Evolutionary conservation across 2,797 vertebrate species (phyloP).

Genomic region (Sternotherus odoratus): DNA sequence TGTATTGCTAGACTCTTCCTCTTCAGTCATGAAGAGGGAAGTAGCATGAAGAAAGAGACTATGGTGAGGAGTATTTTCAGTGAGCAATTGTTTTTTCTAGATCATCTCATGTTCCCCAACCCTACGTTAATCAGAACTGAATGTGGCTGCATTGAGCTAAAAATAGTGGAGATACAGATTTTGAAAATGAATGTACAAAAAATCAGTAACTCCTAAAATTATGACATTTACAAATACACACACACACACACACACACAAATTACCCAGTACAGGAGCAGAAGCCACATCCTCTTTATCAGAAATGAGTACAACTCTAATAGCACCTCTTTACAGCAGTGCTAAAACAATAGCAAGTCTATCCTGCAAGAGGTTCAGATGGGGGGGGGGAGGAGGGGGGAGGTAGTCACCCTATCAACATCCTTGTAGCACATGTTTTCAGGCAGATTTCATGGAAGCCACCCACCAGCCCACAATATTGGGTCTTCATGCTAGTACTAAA

Average conservation of each 20-base stretch:
- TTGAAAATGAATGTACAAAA: conserved; percentile 13
- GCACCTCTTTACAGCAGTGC: background rate
- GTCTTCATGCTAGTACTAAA: background rate
- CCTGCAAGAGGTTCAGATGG: background rate
- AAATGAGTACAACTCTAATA: background rate
- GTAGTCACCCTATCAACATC: background rate
- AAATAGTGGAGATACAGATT: conserved; percentile 8
- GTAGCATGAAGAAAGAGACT: background rate
- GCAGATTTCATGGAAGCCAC: background rate
- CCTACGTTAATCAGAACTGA: conserved; percentile 32
- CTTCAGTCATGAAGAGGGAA: background rate
- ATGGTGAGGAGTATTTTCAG: conserved; percentile 14
- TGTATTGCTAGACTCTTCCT: background rate
- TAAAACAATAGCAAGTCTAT: fast-evolving
- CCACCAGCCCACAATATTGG: background rate
- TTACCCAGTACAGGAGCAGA: background rate
- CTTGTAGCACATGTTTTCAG: background rate
- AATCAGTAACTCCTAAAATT: conserved; percentile 36
- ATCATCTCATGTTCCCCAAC: background rate
- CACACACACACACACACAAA: background rate
- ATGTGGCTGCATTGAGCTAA: conserved; percentile 1
- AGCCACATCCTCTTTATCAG: background rate
- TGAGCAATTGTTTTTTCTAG: conserved; percentile 4
- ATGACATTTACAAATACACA: conserved; percentile 26
- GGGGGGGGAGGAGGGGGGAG: background rate